These are phyloP conservation scores for Girardinus metallicus DNA, from an alignment of 2,797 vertebrate genomes.

Conservation along the genomic window DNA sequence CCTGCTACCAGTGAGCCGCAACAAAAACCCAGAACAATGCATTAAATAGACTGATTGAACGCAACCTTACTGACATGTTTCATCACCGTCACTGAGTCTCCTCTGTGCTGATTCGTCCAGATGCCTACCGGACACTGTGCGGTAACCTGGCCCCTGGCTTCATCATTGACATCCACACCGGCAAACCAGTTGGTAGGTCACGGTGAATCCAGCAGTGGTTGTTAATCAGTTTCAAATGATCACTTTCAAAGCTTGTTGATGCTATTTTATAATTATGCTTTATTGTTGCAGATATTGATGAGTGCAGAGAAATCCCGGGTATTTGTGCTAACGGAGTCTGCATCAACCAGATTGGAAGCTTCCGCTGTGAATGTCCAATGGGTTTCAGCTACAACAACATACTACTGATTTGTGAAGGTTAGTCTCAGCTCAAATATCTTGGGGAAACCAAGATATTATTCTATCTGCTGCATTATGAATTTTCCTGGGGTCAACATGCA, in stretches of 20 bases:
- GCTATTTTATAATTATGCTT: neutral
- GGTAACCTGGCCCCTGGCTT: constrained; percentile 92
- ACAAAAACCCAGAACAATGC: neutral
- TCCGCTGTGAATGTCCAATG: constrained; percentile 92
- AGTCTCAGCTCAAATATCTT: neutral
- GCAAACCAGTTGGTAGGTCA: constrained; percentile 88
- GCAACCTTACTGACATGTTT: neutral
- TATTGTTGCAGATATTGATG: constrained; percentile 87
- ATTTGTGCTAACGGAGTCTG: constrained; percentile 91
- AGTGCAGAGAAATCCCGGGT: constrained; percentile 91
- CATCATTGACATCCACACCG: constrained; percentile 91
- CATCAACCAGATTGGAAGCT: constrained; percentile 95
- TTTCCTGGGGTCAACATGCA: neutral
- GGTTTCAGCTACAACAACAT: constrained; percentile 95
- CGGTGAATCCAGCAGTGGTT: neutral
- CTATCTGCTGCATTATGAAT: neutral
- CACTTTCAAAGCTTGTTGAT: neutral
- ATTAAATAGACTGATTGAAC: neutral
- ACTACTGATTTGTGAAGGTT: constrained; percentile 94
- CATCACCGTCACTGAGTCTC: neutral
- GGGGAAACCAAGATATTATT: too few relatives aligned
- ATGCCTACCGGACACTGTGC: constrained; percentile 90
- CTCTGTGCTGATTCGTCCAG: constrained; percentile 67
- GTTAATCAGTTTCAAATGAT: neutral
- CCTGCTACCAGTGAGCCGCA: constrained; percentile 88